phyloP scores from a whole-genome alignment of 2,888 invertebrate species.

The Camponotus fellah region DNA sequence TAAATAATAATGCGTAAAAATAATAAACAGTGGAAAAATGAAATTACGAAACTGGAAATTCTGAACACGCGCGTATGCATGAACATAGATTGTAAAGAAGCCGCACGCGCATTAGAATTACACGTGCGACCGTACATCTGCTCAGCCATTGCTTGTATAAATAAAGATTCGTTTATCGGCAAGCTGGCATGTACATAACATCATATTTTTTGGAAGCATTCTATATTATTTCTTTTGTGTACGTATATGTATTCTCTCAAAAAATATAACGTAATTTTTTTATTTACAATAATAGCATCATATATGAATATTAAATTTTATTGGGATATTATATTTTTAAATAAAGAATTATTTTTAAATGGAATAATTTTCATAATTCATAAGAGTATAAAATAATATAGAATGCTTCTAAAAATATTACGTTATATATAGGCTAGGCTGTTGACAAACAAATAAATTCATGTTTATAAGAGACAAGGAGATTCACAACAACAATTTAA shows the following conservation, averaged over 20 bases:
- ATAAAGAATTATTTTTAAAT: no score
- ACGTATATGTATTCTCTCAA: no score
- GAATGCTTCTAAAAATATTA: neutral
- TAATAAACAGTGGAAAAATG: neutral
- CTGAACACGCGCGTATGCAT: slow-evolving; percentile 16
- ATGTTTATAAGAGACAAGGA: neutral
- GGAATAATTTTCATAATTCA: no score
- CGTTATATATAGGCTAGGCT: neutral
- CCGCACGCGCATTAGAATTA: slow-evolving; percentile 66
- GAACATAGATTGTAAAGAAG: slow-evolving; percentile 63
- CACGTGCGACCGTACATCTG: slow-evolving; percentile 67
- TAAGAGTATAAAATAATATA: neutral
- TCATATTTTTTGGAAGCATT: slow-evolving; percentile 70
- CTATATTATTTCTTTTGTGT: slow-evolving; percentile 47
- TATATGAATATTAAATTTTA: no score
- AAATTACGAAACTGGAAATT: slow-evolving; percentile 21
- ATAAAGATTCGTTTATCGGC: slow-evolving; percentile 77
- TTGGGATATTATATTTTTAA: no score
- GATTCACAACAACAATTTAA: neutral
- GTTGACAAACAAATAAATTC: neutral
- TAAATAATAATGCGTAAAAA: neutral
- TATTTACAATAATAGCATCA: no score
- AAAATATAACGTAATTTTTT: no score
- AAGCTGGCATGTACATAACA: slow-evolving; percentile 62
- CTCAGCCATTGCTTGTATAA: slow-evolving; percentile 77